Percentiles rank a stretch among this genome's conserved stretches.
Conservation (phyloP, 2,113 vertebrate species). For the Colistium nudipinnis region DNA sequence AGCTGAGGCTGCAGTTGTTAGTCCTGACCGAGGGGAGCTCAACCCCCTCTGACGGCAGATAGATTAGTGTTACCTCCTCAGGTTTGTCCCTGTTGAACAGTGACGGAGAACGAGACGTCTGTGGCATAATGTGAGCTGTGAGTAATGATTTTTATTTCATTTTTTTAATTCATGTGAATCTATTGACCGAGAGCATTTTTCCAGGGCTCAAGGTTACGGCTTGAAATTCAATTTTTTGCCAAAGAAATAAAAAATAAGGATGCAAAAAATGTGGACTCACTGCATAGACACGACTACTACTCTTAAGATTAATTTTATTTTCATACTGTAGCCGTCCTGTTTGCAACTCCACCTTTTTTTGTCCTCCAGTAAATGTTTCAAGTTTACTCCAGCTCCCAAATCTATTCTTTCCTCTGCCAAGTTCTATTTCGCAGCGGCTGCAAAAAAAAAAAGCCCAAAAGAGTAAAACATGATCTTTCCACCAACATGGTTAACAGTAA, state of each 20-base stretch:
- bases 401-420: too few relatives aligned
- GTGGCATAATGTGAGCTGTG: neutral
- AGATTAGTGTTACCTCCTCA: constrained; percentile 8
- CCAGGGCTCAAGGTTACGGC: neutral
- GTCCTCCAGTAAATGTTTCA: too few relatives aligned
- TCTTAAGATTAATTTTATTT: too few relatives aligned
- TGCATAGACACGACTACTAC: too few relatives aligned
- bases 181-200: neutral
- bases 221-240: neutral
- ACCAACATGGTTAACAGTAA: neutral
- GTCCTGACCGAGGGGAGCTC: neutral
- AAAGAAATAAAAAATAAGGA: neutral
- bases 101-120: neutral
- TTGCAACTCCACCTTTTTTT: too few relatives aligned
- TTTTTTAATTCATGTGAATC: neutral
- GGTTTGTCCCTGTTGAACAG: constrained; percentile 4
- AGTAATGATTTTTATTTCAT: neutral
- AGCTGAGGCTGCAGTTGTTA: too few relatives aligned
- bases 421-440: too few relatives aligned
- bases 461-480: neutral
- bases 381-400: too few relatives aligned
- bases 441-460: too few relatives aligned
- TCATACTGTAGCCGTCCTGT: too few relatives aligned
- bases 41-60: neutral
- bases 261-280: neutral